Evolutionary conservation across 64 coral and sea anemone genomes (phyloP).

Genomic region (Porites australiensis): DNA sequence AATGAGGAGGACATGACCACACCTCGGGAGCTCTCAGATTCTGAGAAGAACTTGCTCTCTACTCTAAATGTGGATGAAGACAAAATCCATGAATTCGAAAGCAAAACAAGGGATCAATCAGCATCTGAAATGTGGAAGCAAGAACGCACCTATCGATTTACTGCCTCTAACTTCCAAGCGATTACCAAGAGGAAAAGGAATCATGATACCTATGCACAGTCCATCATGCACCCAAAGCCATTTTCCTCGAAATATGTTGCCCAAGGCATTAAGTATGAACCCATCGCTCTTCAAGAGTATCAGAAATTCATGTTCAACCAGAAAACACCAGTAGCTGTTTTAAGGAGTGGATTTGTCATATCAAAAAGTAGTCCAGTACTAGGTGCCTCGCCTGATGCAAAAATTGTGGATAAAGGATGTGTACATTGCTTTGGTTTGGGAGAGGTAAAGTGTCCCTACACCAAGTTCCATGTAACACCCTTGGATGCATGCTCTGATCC

Average conservation of each 20-base stretch:
- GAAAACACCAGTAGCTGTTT: conserved; percentile 18
- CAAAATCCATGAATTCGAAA: conserved; percentile 54
- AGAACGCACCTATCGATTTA: conserved; percentile 59
- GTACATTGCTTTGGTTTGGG: conserved; percentile 5
- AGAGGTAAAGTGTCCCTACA: conserved; percentile 41
- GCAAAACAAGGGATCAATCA: conserved; percentile 21
- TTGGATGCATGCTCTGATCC: conserved; percentile 47
- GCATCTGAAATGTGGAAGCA: conserved; percentile 40
- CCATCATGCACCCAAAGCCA: conserved; percentile 45
- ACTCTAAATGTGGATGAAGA: conserved; percentile 13
- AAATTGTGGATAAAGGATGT: conserved; percentile 37
- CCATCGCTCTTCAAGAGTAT: conserved; percentile 28
- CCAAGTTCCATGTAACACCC: conserved; percentile 26
- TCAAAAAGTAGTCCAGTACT: conserved; percentile 1
- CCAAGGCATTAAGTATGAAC: conserved; percentile 41
- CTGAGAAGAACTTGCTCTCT: background rate
- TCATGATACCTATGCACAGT: conserved; percentile 42
- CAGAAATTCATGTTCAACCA: conserved; percentile 40
- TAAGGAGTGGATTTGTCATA: conserved; percentile 39
- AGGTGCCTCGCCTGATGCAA: conserved; percentile 46
- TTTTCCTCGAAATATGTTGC: conserved; percentile 12
- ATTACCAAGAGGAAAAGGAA: conserved; percentile 56
- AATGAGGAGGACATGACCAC: background rate
- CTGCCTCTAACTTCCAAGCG: conserved; percentile 47
- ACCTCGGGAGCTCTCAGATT: background rate